phyloP scores from a whole-genome alignment of 2,888 invertebrate genomes.

The Sceliomorpha sp. region DNA sequence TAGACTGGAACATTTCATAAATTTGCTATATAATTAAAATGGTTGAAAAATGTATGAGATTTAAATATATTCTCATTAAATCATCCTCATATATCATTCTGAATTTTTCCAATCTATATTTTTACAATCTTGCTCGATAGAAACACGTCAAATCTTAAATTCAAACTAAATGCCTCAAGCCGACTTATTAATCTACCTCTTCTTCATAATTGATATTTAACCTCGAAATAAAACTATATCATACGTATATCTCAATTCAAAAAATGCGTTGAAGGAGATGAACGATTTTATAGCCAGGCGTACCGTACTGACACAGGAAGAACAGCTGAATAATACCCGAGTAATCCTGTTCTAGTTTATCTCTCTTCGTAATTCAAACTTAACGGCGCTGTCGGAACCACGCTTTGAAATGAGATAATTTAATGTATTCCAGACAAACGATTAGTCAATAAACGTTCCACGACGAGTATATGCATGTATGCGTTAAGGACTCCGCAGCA shows the following conservation, averaged over 20 bases:
- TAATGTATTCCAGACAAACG: constrained; percentile 53
- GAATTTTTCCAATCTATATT: no score
- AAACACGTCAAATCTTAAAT: no score
- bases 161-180: no score
- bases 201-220: no score
- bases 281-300: constrained; percentile 49
- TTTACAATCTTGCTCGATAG: no score
- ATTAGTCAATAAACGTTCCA: constrained; percentile 43
- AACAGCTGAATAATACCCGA: constrained; percentile 39
- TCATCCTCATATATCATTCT: no score
- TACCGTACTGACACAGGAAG: constrained; percentile 35
- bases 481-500: constrained; percentile 33
- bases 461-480: constrained; percentile 5
- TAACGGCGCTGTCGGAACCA: constrained; percentile 53
- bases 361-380: constrained; percentile 51
- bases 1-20: no score
- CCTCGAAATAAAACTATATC: no score
- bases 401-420: constrained; percentile 51
- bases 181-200: no score
- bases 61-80: no score
- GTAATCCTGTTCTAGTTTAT: constrained; percentile 50
- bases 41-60: no score
- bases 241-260: background rate
- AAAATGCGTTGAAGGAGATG: constrained; percentile 40
- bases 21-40: no score